These are phyloP conservation scores for Drosophila kurseongensis DNA, from an alignment of 1,140 invertebrate genomes.

Conservation along the genomic window DNA sequence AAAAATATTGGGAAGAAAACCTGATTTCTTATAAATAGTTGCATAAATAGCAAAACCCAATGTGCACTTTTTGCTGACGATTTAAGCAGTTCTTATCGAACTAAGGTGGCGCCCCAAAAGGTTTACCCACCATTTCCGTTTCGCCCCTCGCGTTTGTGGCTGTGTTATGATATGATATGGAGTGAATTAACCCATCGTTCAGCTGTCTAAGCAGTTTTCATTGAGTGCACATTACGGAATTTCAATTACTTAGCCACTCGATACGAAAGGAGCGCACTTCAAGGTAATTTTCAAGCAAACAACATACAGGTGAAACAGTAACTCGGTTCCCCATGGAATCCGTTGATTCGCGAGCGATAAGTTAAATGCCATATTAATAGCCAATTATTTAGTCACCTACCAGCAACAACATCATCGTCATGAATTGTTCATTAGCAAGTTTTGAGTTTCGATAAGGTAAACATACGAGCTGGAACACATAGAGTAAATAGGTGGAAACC, in stretches of 20 bases:
- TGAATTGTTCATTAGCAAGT: conserved; percentile 43
- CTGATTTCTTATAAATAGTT: conserved; percentile 47
- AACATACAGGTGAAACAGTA: conserved; percentile 32
- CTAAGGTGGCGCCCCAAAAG: conserved; percentile 20
- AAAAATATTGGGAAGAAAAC: conserved; percentile 37
- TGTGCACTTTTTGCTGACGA: conserved; percentile 2
- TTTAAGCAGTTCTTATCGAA: conserved; percentile 1
- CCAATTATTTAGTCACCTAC: conserved; percentile 60
- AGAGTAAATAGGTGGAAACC: conserved; percentile 27
- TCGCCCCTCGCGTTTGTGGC: conserved; percentile 8
- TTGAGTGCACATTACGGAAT: conserved; percentile 46
- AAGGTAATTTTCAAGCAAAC: conserved; percentile 42
- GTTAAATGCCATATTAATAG: conserved; percentile 45
- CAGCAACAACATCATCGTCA: conserved; percentile 15
- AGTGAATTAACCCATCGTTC: conserved; percentile 31
- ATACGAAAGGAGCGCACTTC: conserved; percentile 16
- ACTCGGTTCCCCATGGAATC: conserved; percentile 19
- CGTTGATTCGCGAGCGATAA: conserved; percentile 38
- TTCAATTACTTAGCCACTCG: conserved; percentile 45
- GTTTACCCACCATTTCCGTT: conserved; percentile 20
- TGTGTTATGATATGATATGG: conserved; percentile 45
- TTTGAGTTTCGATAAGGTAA: conserved; percentile 40
- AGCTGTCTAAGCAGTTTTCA: conserved; percentile 31
- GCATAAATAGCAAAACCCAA: conserved; percentile 28
- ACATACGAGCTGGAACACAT: conserved; percentile 18